Evolutionary conservation across 2,888 invertebrate species (phyloP).

Genomic region (Muscina levida): DNA sequence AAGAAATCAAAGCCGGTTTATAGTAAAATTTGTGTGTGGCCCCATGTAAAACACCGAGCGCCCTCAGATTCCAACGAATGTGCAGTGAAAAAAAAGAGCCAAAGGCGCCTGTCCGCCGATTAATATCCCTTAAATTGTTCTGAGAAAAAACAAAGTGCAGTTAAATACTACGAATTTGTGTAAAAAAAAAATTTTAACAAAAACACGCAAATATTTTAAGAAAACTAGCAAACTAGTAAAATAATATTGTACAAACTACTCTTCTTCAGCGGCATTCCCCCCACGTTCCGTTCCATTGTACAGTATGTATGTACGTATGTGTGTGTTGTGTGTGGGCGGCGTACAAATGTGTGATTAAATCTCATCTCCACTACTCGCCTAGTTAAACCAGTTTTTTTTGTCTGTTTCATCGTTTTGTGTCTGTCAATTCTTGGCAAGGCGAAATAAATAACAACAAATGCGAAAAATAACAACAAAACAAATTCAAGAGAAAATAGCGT

Average conservation of each 20-base stretch:
- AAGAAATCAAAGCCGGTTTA: constrained; percentile 27
- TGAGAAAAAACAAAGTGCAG: background rate
- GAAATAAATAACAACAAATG: too few relatives aligned
- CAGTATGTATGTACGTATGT: too few relatives aligned
- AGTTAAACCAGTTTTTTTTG: too few relatives aligned
- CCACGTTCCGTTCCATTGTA: too few relatives aligned
- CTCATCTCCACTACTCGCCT: background rate
- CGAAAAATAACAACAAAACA: too few relatives aligned
- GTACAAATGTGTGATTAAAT: background rate
- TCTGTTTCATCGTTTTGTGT: too few relatives aligned
- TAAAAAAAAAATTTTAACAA: constrained; percentile 10
- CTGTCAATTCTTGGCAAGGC: too few relatives aligned
- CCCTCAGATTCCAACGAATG: background rate
- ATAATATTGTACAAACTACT: background rate
- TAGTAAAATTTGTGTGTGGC: background rate
- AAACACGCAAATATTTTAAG: background rate
- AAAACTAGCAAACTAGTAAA: background rate
- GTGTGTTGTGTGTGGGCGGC: constrained; percentile 29
- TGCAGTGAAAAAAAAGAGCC: constrained; percentile 4
- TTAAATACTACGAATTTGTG: background rate
- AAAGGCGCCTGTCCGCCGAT: constrained; percentile 53
- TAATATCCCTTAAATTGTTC: too few relatives aligned
- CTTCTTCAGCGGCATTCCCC: too few relatives aligned
- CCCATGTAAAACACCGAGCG: background rate
- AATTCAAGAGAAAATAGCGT: too few relatives aligned